Percentiles rank a stretch among this genome's conserved stretches.
Evolutionary conservation across 2,797 vertebrate species (phyloP).

Genomic region (Oophaga sylvatica): DNA sequence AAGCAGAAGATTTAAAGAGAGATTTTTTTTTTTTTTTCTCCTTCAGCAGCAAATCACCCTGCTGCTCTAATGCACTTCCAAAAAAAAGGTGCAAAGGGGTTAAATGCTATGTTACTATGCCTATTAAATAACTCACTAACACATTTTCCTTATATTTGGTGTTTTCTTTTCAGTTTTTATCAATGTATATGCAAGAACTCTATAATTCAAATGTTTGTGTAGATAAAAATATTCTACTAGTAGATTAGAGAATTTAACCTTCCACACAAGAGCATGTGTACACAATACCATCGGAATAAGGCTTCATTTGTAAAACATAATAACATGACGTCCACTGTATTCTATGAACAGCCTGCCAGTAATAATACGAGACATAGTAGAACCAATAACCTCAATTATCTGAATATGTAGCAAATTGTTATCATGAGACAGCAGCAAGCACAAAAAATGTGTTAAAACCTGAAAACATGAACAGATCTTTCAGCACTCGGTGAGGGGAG

Average conservation of each 20-base stretch:
- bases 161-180: too few relatives aligned
- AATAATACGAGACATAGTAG: conserved; percentile 13
- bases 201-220: neutral
- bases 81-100: too few relatives aligned
- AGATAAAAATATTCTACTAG: neutral
- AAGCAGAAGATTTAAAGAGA: too few relatives aligned
- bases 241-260: neutral
- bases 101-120: too few relatives aligned
- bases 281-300: conserved; percentile 27
- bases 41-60: too few relatives aligned
- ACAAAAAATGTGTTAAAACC: conserved; percentile 31
- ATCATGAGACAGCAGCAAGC: neutral
- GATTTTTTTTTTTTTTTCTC: too few relatives aligned
- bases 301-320: conserved; percentile 33
- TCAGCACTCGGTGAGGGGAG: conserved; percentile 16
- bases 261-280: neutral
- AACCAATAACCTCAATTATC: conserved; percentile 2
- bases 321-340: conserved; percentile 9
- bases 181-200: neutral
- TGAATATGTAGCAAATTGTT: neutral
- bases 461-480: conserved; percentile 28
- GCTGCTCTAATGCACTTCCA: too few relatives aligned
- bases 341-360: neutral
- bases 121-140: too few relatives aligned
- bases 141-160: too few relatives aligned